These are phyloP conservation scores for Verasper variegatus DNA, from an alignment of 2,113 vertebrate species.

Conservation along the genomic window DNA sequence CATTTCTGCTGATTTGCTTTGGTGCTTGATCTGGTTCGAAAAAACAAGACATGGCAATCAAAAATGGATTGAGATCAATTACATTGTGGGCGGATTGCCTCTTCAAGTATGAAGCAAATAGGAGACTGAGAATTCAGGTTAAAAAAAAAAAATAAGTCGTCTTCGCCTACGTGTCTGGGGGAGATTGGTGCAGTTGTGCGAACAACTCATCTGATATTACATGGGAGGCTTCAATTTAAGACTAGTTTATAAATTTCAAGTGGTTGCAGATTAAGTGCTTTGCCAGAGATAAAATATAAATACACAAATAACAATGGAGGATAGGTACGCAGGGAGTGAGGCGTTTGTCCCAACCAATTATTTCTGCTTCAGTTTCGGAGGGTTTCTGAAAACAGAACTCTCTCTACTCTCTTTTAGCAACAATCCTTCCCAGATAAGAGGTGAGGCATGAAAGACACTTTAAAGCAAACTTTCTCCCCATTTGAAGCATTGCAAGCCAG, in stretches of 20 bases:
- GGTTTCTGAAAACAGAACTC: constrained; percentile 15
- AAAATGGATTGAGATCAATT: constrained; percentile 11
- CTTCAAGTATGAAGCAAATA: constrained; percentile 36
- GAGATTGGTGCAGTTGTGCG: constrained; percentile 14
- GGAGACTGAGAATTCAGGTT: constrained; percentile 15
- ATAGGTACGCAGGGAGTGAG: neutral
- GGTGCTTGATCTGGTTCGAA: constrained; percentile 8
- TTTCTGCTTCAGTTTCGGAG: constrained; percentile 24
- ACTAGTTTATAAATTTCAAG: constrained; percentile 15
- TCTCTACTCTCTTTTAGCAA: neutral
- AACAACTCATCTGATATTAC: neutral
- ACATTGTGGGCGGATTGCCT: constrained; percentile 38
- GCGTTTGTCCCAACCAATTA: constrained; percentile 21
- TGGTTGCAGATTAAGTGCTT: neutral
- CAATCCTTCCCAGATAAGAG: constrained; percentile 2
- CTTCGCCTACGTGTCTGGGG: neutral
- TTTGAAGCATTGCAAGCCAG: constrained; percentile 56
- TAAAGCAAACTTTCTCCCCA: constrained; percentile 47
- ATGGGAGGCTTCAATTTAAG: constrained; percentile 5
- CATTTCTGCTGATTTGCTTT: constrained; percentile 43
- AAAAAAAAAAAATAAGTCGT: neutral
- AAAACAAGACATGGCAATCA: neutral
- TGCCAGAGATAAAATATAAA: constrained; percentile 1
- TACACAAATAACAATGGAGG: neutral
- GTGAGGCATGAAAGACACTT: constrained; percentile 37